phyloP scores from a whole-genome alignment of 2,113 vertebrate genomes.

The Oncorhynchus tshawytscha region DNA sequence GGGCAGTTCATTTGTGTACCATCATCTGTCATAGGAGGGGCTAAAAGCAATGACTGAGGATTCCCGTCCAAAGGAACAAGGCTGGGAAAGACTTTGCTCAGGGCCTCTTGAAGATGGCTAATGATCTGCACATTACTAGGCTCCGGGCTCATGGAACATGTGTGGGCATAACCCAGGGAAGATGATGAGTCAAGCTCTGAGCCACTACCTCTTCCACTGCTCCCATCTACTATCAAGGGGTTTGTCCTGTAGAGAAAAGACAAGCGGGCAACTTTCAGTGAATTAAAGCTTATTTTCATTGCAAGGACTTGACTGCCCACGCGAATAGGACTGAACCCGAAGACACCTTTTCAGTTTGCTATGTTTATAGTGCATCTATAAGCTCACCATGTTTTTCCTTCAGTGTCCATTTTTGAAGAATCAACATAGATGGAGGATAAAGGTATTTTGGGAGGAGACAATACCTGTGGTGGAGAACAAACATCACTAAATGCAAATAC shows the following conservation, averaged over 20 bases:
- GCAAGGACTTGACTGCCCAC: background rate
- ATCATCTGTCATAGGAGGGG: background rate
- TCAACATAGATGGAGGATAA: conserved; percentile 29
- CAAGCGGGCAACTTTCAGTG: background rate
- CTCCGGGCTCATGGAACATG: background rate
- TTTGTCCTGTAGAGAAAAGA: conserved; percentile 43
- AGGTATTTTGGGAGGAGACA: background rate
- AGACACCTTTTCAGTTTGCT: background rate
- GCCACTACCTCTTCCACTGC: conserved; percentile 35
- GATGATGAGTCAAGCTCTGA: conserved; percentile 41
- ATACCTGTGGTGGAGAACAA: background rate
- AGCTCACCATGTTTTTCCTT: conserved; percentile 48
- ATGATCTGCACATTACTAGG: background rate
- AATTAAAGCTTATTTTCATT: background rate
- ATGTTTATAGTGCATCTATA: background rate
- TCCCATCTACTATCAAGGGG: conserved; percentile 10
- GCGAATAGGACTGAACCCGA: background rate
- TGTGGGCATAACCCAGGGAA: conserved; percentile 43
- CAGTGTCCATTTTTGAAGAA: conserved; percentile 1
- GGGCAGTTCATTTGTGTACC: background rate
- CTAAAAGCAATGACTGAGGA: background rate
- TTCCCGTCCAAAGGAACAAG: background rate
- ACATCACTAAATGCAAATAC: background rate
- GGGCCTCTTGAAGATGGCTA: conserved; percentile 13
- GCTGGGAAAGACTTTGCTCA: conserved; percentile 9